Evolutionary conservation across 2,888 invertebrate species (phyloP), one percentile per base, ranked within the genome.

Genomic region (Andricus quercusramuli): DNA sequence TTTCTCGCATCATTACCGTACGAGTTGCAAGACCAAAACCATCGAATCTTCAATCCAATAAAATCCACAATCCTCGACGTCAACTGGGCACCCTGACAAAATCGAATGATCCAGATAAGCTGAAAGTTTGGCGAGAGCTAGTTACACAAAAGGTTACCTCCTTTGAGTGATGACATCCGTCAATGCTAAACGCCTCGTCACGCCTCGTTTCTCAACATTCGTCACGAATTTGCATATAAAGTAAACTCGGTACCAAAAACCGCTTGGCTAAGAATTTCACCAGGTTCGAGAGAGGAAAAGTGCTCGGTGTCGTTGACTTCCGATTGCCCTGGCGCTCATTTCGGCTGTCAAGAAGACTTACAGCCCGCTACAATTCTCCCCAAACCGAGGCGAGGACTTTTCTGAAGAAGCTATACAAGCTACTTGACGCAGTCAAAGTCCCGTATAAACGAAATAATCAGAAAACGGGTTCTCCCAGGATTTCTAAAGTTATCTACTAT

Each of bases 191-290:
- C 87, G 89, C 85, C 87, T 82, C 83, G 86, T 87, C 87, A 86
- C 85, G 86, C 85, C 87, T 83, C 85, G 86, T 87, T 86, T 85
- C 86, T 80, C 83, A 86, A 83, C 87, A 87, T 87, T 88, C 88
- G 86, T 86, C 85, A 85, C 86, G 85, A 85, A 91, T 91, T 91
- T 91, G 89, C 91, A 91, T 91, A 91, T 91, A 91, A 91, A 91
- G 91, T 91, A 91, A 91, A 90, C 79, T 80, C 77, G 83, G 68
- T 70, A 70, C 78, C 78, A 79, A 78, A 80, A 76, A 80, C 79
- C 66, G 80, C 78, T 74, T 32, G 74, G 74, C 56, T 56, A 56
- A 74, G 79, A 78, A 78, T 83, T 81, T 80, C 76, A 56, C 76
- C 64, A 80, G 78, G 78, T 44, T 82, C 65, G 76, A 67, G 41